Conservation (phyloP, 2,888 invertebrate genomes). For the Rhodophaea formosa region DNA sequence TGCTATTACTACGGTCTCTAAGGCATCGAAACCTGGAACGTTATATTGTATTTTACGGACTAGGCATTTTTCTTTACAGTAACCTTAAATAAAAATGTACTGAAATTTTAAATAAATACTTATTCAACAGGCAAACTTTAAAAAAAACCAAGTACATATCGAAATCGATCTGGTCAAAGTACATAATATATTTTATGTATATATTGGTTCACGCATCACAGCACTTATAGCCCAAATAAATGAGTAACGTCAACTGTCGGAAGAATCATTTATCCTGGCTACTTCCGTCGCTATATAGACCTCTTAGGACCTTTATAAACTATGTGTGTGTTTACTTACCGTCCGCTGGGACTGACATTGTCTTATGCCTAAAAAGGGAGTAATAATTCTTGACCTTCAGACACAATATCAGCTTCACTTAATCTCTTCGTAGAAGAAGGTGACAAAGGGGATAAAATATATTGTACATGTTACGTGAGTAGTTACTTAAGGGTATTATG, state of each 20-base stretch:
- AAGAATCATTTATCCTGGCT: constrained; percentile 1
- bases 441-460: background rate
- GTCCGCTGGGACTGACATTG: background rate
- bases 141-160: too few relatives aligned
- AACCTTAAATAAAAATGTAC: too few relatives aligned
- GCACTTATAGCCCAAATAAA: background rate
- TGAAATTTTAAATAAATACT: too few relatives aligned
- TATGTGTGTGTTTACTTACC: background rate
- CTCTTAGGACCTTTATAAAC: background rate
- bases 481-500: background rate
- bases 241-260: background rate
- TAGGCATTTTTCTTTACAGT: too few relatives aligned
- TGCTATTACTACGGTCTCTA: too few relatives aligned
- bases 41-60: too few relatives aligned
- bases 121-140: too few relatives aligned
- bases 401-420: background rate
- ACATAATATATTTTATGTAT: background rate
- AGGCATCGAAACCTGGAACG: too few relatives aligned
- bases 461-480: background rate
- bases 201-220: background rate
- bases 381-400: background rate
- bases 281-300: background rate
- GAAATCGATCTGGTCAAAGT: too few relatives aligned
- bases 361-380: background rate
- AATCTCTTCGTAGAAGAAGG: background rate